Base-by-base conservation (phyloP, 2,113 vertebrate species). In the Paralichthys olivaceus region DNA sequence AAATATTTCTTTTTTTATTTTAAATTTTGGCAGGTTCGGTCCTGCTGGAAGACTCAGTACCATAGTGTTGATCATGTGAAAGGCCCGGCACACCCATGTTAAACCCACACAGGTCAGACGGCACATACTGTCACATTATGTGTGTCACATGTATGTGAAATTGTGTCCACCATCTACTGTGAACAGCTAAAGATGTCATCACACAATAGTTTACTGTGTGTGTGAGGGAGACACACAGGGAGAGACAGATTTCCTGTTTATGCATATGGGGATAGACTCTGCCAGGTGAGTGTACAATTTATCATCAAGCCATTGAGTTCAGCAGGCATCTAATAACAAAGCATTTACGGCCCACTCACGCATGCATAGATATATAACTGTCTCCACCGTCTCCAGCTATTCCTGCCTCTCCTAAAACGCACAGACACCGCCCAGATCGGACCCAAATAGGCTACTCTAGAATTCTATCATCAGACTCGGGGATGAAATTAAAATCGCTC, bases 401-500 rank as follows among this genome's bases (percentile, higher is more conserved):
- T 87, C 81, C 81, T 40, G 64, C 69, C 61, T 81, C 69, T 84
- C 90, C 75, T 75, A 83, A 87, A 91, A 83, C 81, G 90, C 91
- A 79, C 74, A 78, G 81, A 61, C 82, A 59, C 73, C 89, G 15
- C 88, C 84, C 84, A 49, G 82, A 86, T 86, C 85, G 84, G 66
- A 75, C 68, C 72, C 87, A 86, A 89, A 93, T 91, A 89, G 60
- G n/a, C 37, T 45, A 15, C 88, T 91, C 84, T 81, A 76, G 82
- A 89, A 91, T 92, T 94, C 93, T 86, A 92, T 91, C 90, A 90
- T 86, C 85, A 88, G 87, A 88, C 83, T 89, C 86, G 49, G 86
- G 88, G 89, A 89, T 89, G 81, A 93, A 94, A 94, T 93, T 94
- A 94, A 94, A 95, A 94, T 93, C 84, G 71, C 87, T 91, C 92